Evolutionary conservation across 2,113 vertebrate species (phyloP).

Genomic region (Equus przewalskii): DNA sequence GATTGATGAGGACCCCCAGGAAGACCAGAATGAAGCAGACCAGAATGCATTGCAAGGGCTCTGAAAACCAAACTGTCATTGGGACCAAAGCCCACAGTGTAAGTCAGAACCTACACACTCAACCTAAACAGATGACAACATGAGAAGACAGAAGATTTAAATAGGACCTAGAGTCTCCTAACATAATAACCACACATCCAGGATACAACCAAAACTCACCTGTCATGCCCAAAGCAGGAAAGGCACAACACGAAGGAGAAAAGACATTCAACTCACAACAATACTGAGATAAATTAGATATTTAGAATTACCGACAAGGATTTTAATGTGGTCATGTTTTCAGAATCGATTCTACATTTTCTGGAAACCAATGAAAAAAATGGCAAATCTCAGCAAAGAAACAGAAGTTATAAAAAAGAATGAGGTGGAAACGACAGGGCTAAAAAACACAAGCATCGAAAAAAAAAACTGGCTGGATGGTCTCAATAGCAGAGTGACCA

Average conservation of each 20-base stretch:
- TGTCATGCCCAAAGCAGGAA: not conserved
- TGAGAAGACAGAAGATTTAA: not conserved
- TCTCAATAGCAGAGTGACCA: not conserved
- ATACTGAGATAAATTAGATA: not conserved
- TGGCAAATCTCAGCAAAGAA: not conserved
- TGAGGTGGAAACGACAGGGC: not conserved
- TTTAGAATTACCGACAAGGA: not conserved
- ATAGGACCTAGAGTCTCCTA: not conserved
- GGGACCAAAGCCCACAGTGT: not conserved
- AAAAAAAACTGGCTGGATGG: not conserved
- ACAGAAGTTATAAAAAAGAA: not conserved
- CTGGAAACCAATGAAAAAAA: not conserved
- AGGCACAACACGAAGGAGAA: not conserved
- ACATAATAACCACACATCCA: not conserved
- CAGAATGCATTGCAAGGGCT: not conserved
- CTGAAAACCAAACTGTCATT: not conserved
- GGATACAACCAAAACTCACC: not conserved
- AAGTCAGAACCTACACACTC: not conserved
- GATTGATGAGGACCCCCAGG: not conserved
- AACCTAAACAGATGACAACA: not conserved
- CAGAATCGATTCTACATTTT: not conserved
- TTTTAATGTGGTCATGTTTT: not conserved
- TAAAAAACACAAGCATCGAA: not conserved
- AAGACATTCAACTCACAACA: not conserved
- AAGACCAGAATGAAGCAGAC: not conserved